A percentile compares a stretch with the other conserved stretches of the same genome.
Conservation (phyloP, 2,797 vertebrate genomes). For the Meriones psammophilus region DNA sequence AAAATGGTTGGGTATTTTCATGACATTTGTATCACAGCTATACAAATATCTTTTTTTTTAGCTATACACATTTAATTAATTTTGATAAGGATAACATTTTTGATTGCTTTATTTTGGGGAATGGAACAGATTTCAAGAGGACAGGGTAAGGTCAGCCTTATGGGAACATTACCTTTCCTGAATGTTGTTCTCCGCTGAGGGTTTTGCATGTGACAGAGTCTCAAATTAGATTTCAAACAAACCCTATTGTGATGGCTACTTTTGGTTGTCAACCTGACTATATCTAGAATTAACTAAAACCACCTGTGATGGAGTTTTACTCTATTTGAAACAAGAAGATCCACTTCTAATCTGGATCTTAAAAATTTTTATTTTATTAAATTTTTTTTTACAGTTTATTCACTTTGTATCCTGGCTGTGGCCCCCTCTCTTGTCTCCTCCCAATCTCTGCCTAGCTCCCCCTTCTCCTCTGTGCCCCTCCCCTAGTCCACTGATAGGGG, state of each 20-base stretch:
- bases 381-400: too few relatives aligned
- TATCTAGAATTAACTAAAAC: not conserved
- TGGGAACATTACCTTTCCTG: not conserved
- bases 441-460: too few relatives aligned
- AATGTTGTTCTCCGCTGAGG: not conserved
- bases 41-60: not conserved
- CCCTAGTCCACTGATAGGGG: too few relatives aligned
- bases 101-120: not conserved
- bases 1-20: not conserved
- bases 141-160: not conserved
- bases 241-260: not conserved
- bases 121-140: not conserved
- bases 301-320: too few relatives aligned
- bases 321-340: too few relatives aligned
- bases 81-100: not conserved
- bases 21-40: not conserved
- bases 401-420: too few relatives aligned
- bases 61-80: not conserved
- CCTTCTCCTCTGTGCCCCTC: too few relatives aligned
- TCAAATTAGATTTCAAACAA: not conserved
- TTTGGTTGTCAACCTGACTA: not conserved
- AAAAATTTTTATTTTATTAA: too few relatives aligned
- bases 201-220: not conserved
- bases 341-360: too few relatives aligned
- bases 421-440: too few relatives aligned